Conservation (phyloP, 2,797 vertebrate species). For the Meda fulgida region DNA sequence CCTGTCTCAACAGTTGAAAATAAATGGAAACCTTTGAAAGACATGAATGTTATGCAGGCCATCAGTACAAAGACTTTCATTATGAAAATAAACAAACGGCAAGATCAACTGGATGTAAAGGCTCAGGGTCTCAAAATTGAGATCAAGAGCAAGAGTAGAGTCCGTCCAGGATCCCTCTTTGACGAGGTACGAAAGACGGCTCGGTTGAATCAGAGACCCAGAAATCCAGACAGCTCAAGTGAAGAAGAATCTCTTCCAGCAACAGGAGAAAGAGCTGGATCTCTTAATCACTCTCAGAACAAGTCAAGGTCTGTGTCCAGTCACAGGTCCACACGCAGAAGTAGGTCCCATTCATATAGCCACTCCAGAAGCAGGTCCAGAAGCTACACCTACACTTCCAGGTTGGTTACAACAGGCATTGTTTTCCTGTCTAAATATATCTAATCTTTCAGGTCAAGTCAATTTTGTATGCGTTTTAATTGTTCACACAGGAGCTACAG, state of each 20-base stretch:
- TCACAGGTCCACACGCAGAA: conserved; percentile 80
- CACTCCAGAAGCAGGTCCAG: conserved; percentile 86
- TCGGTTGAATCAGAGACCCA: conserved; percentile 90
- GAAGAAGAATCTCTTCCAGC: conserved; percentile 85
- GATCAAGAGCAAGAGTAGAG: conserved; percentile 93
- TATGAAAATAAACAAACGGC: conserved; percentile 64
- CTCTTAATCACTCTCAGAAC: conserved; percentile 81
- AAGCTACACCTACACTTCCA: conserved; percentile 89
- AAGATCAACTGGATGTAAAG: conserved; percentile 72
- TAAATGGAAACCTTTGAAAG: conserved; percentile 95
- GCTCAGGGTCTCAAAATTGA: conserved; percentile 90
- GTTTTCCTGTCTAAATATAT: neutral
- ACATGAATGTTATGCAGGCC: conserved; percentile 73
- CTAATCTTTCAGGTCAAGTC: neutral
- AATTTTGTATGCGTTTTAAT: neutral
- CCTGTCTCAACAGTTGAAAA: conserved; percentile 70
- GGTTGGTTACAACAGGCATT: conserved; percentile 71
- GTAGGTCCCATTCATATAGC: conserved; percentile 84
- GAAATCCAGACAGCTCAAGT: conserved; percentile 95
- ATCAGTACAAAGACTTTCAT: conserved; percentile 46
- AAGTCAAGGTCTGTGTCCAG: conserved; percentile 87
- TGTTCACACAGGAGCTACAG: conserved; percentile 84
- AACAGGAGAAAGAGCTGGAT: conserved; percentile 76
- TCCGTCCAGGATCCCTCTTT: conserved; percentile 94
- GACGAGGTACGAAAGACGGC: conserved; percentile 97